These are phyloP conservation scores for Metallyticus violacea DNA, from an alignment of 2,888 invertebrate species.

Conservation along the genomic window DNA sequence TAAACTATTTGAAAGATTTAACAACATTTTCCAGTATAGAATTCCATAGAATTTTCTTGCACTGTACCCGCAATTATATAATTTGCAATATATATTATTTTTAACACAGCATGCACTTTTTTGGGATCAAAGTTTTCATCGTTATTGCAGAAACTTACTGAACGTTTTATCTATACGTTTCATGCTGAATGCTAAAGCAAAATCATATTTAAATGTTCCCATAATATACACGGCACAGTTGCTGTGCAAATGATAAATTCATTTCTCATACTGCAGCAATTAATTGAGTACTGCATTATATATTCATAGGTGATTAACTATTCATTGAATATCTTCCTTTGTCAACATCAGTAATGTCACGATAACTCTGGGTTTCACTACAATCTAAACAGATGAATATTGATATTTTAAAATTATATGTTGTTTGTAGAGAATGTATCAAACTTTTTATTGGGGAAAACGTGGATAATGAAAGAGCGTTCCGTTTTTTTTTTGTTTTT, in stretches of 20 bases:
- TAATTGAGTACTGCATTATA: not conserved
- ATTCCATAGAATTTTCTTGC: no score
- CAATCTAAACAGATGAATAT: not conserved
- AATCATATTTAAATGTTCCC: not conserved
- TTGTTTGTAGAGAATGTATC: not conserved
- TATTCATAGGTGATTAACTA: not conserved
- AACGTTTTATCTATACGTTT: not conserved
- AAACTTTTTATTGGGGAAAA: not conserved
- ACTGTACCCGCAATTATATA: no score
- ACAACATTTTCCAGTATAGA: no score
- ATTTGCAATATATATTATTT: no score
- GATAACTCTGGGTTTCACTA: not conserved
- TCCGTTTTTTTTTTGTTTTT: no score
- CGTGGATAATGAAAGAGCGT: not conserved
- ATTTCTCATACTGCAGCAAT: not conserved
- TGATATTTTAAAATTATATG: not conserved
- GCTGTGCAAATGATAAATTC: not conserved
- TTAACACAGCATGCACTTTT: no score
- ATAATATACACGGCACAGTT: not conserved
- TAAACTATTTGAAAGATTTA: no score
- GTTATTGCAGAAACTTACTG: not conserved
- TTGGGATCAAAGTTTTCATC: no score
- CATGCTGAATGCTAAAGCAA: not conserved
- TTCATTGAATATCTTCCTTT: not conserved
- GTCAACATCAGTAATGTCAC: not conserved